Conservation (phyloP, 64 coral and sea anemone species). For the Cladopsammia gracilis region DNA sequence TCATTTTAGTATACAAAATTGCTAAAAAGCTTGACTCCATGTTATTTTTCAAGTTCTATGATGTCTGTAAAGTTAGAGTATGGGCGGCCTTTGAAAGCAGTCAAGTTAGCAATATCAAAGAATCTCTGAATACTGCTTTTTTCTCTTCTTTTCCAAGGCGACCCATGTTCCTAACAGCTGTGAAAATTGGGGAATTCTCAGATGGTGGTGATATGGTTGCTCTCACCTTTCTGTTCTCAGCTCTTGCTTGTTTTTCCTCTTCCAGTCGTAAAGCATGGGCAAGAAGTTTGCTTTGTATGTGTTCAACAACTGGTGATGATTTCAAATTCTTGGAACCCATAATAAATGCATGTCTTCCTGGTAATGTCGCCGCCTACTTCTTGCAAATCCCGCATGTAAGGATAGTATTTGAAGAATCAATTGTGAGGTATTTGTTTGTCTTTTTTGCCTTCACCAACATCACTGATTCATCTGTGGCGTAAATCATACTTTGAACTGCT, state of each 20-base stretch:
- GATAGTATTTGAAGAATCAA: slow-evolving; percentile 65
- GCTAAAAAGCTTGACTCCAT: slow-evolving; percentile 73
- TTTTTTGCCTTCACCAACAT: slow-evolving; percentile 46
- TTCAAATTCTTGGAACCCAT: slow-evolving; percentile 75
- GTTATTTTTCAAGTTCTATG: slow-evolving; percentile 73
- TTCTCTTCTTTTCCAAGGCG: slow-evolving; percentile 73
- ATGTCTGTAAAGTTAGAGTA: slow-evolving; percentile 73
- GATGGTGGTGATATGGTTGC: slow-evolving; percentile 51
- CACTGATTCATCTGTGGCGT: background rate
- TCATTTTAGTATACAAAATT: slow-evolving; percentile 70
- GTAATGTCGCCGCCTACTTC: slow-evolving; percentile 60
- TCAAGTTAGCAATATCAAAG: slow-evolving; percentile 79
- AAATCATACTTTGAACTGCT: too few relatives aligned
- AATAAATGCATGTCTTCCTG: slow-evolving; percentile 74
- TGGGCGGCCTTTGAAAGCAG: slow-evolving; percentile 77
- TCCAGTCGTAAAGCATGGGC: slow-evolving; percentile 65
- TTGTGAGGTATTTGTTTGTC: slow-evolving; percentile 69
- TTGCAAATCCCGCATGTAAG: slow-evolving; percentile 79
- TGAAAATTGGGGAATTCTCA: slow-evolving; percentile 71
- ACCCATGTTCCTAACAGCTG: slow-evolving; percentile 65
- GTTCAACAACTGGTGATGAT: slow-evolving; percentile 69
- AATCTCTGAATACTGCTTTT: slow-evolving; percentile 66
- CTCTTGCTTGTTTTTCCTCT: slow-evolving; percentile 74
- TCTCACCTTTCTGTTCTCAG: slow-evolving; percentile 80
- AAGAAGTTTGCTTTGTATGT: slow-evolving; percentile 64